These are phyloP conservation scores for Elaeidobius kamerunicus DNA, from an alignment of 2,888 invertebrate genomes.

Conservation along the genomic window DNA sequence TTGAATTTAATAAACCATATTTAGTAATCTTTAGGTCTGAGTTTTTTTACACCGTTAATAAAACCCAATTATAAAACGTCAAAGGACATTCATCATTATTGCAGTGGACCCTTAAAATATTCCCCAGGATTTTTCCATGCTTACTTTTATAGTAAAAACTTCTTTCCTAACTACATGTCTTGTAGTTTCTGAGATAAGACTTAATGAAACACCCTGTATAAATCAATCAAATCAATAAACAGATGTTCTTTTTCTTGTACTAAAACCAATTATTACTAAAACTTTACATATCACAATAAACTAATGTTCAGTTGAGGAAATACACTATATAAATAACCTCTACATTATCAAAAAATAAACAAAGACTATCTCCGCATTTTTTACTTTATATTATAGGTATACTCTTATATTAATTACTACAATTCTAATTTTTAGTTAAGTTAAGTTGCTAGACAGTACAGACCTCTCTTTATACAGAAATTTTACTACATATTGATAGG, in stretches of 20 bases:
- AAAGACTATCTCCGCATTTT: constrained; percentile 2
- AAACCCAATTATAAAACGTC: too few species aligned
- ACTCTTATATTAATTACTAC: background rate
- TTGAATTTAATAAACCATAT: too few species aligned
- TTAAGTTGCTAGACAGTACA: constrained; percentile 5
- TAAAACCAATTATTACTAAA: constrained; percentile 11
- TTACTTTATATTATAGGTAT: constrained; percentile 1
- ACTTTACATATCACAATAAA: constrained; percentile 29
- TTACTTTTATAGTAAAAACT: too few species aligned
- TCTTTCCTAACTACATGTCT: background rate
- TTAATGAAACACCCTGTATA: background rate
- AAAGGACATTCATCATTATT: too few species aligned
- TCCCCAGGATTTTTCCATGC: too few species aligned
- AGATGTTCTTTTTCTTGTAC: too few species aligned
- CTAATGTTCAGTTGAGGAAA: constrained; percentile 16
- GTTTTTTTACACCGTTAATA: too few species aligned
- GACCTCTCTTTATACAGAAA: constrained; percentile 6
- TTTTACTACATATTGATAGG: background rate
- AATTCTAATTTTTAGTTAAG: background rate
- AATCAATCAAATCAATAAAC: constrained; percentile 6
- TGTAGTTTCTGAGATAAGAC: background rate
- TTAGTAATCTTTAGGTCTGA: too few species aligned
- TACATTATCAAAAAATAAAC: constrained; percentile 12
- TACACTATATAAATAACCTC: background rate
- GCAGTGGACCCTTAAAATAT: too few species aligned